Evolutionary conservation across 2,888 invertebrate species (phyloP), one percentile per base, ranked within the genome.

Genomic region (Fragum fragum): DNA sequence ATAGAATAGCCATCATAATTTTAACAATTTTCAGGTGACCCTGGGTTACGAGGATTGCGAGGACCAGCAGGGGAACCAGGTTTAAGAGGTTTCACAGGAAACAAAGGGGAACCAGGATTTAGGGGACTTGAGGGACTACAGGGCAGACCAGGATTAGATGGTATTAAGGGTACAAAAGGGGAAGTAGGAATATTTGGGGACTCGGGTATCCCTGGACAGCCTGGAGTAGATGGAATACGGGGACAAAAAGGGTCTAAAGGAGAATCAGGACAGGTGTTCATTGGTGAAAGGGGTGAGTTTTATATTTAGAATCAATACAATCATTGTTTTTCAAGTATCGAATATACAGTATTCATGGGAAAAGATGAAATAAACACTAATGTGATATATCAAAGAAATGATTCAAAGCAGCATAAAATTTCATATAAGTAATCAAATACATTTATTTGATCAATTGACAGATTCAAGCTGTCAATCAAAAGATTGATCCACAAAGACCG

Each of bases 131-230:
- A 3, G 14, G 86, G 86, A 32, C 36, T 81, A 39, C 68, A 47
- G 14, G 85, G 85, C 42, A n/a, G 68, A 18, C 66, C 74, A 36
- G 83, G 81, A 39, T 70, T 79, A 14, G 42, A 61, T 55, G 88
- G 89, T 36, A 69, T 57, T 0, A 53, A 76, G 9, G 87, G 87
- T 23, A 16, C 21, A 16, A 53, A 14, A 26, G 87, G 87, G 18
- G 81, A 81, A 0, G 36, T 75, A 21, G 92, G 91, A 42, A 57
- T 70, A 0, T 28, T 73, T 23, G 93, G 92, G 16, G 32, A 63
- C 7, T 81, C 84, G 0, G 93, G 93, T n/a, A 47, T 73, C 28
- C 29, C 32, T 55, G 89, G 90, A 36, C 69, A 18, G 21, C 66
- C 21, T 16, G 89, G 90, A 9, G n/a, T 66, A 14, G 74, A 82